Conservation (phyloP, 2,888 invertebrate genomes). For the Tricholauxania praeusta region DNA sequence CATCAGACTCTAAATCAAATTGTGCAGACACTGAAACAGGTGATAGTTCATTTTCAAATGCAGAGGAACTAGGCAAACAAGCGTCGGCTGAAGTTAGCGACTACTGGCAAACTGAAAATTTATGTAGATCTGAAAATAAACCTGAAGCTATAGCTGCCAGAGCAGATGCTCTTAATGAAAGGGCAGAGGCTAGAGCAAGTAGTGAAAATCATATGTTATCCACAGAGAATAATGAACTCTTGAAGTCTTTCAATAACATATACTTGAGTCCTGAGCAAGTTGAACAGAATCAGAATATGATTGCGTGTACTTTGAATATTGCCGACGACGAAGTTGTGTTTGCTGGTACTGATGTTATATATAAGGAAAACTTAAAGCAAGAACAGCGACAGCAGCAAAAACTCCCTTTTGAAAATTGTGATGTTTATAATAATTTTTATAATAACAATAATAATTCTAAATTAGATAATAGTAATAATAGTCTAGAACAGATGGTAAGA, state of each 20-base stretch:
- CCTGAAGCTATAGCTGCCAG: too few species aligned
- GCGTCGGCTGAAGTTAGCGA: too few species aligned
- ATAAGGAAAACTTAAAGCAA: conserved; percentile 30
- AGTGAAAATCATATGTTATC: conserved; percentile 41
- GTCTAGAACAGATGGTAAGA: conserved; percentile 24
- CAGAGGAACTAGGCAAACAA: too few species aligned
- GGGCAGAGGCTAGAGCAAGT: neutral
- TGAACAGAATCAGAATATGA: conserved; percentile 41
- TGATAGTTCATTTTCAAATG: too few species aligned
- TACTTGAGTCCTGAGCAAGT: conserved; percentile 45
- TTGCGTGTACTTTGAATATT: neutral
- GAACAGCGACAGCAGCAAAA: conserved; percentile 40
- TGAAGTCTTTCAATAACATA: conserved; percentile 62
- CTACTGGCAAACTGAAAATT: too few species aligned
- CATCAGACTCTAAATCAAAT: too few species aligned
- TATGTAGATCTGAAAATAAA: too few species aligned
- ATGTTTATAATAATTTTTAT: conserved; percentile 53
- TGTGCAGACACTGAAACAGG: too few species aligned
- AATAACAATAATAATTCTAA: conserved; percentile 51
- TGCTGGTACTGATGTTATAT: conserved; percentile 33
- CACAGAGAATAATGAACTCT: conserved; percentile 56
- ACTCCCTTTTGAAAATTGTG: conserved; percentile 52
- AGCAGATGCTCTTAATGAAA: neutral
- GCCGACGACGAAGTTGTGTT: neutral
- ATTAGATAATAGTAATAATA: conserved; percentile 44